phyloP scores from a whole-genome alignment of 2,113 vertebrate genomes.

The Tupaia chinensis region DNA sequence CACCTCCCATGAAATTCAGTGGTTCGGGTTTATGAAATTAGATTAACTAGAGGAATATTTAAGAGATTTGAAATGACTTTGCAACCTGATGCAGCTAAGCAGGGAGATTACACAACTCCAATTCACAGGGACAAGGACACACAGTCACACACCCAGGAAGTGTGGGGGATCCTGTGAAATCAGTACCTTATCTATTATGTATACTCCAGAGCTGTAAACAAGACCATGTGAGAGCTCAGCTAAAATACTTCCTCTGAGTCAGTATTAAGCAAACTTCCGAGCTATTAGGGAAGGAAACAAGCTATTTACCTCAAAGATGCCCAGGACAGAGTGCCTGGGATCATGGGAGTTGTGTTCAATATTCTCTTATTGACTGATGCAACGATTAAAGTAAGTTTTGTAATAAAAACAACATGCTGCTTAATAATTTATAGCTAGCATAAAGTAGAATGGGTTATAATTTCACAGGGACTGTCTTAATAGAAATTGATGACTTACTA shows the following conservation, averaged over 20 bases:
- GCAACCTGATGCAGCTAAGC: constrained; percentile 47
- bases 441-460: neutral
- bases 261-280: constrained; percentile 81
- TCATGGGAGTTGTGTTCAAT: neutral
- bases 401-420: neutral
- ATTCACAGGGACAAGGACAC: constrained; percentile 63
- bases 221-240: constrained; percentile 80
- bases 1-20: neutral
- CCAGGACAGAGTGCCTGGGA: constrained; percentile 36
- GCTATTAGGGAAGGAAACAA: constrained; percentile 74
- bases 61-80: constrained; percentile 61
- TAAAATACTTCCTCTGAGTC: constrained; percentile 83
- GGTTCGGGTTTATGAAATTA: constrained; percentile 47
- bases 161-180: constrained; percentile 74
- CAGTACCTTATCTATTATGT: constrained; percentile 80
- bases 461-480: neutral
- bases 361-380: neutral
- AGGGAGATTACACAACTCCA: constrained; percentile 71
- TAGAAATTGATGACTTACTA: neutral
- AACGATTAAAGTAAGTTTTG: constrained; percentile 53
- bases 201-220: constrained; percentile 80
- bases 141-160: constrained; percentile 82
- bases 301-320: constrained; percentile 55
- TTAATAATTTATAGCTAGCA: neutral
- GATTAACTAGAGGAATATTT: constrained; percentile 35